Evolutionary conservation across 1,140 invertebrate species (phyloP), one percentile per base, ranked within the genome.

Genomic region (Papilio aristodemus): DNA sequence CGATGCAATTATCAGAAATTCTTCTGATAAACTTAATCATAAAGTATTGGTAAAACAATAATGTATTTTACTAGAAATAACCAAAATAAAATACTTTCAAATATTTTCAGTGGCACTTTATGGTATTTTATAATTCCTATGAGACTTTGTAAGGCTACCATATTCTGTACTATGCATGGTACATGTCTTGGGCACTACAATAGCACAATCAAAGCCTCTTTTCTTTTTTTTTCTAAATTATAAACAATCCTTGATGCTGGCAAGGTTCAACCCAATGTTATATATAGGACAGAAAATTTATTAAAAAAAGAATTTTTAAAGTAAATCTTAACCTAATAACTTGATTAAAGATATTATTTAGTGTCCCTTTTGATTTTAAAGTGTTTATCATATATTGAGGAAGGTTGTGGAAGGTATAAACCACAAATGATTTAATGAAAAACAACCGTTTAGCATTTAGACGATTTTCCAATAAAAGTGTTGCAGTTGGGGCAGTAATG

Each of bases 401-500:
- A n/a, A n/a, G n/a, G n/a, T n/a, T n/a, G n/a, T 27, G 27, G 41
- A 27, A 59, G 13, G 22, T 32, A 59, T n/a, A 32, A 38, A 38
- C 59, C 59, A 62, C 32, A 62, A 37, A 38, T 66, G 19, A 50
- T 50, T 50, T 5, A 66, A 66, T 36, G 38, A 32, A n/a, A 14
- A 37, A 57, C 13, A 60, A 57, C 17, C 46, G 43, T 36, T 77
- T 84, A 89, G 72, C 86, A 91, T 73, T 88, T 89, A 69, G 77
- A 87, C 62, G 78, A 83, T 78, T 89, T 91, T 11, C 89, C 89
- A 75, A 91, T 83, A 70, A 89, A 91, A 39, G 86, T 84, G 69
- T 85, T 91, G 76, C 89, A 91, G 67, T 89, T 89, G 25, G 89
- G 89, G 67, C 89, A 89, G 41, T 91, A 91, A 68, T 91, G 89